Conservation (phyloP, 1,140 invertebrate genomes). For the Euglossa dilemma region DNA sequence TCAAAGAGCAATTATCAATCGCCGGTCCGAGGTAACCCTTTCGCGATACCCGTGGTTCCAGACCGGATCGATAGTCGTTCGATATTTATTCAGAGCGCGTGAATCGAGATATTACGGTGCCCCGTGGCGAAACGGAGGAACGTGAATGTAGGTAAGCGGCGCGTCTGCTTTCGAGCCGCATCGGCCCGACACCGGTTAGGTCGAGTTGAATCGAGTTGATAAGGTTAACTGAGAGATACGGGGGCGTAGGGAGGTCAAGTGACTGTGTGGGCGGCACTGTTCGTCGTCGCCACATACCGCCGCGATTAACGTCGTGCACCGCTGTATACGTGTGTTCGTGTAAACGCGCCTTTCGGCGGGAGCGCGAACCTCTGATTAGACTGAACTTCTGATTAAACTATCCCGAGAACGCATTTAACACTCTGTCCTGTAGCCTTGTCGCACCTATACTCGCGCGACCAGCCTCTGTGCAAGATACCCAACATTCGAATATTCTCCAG, state of each 20-base stretch:
- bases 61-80: background rate
- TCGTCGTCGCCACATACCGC: slow-evolving; percentile 75
- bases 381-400: slow-evolving; percentile 56
- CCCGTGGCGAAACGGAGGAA: slow-evolving; percentile 7
- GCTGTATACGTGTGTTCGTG: slow-evolving; percentile 33
- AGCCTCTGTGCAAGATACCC: background rate
- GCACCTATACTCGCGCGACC: background rate
- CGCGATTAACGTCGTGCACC: slow-evolving; percentile 69
- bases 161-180: slow-evolving; percentile 34
- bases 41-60: background rate
- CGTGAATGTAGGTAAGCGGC: slow-evolving; percentile 52
- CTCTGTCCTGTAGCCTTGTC: background rate
- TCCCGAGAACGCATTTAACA: slow-evolving; percentile 29
- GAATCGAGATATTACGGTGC: slow-evolving; percentile 11
- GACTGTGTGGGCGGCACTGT: slow-evolving; percentile 77
- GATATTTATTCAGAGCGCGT: slow-evolving; percentile 32
- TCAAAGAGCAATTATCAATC: background rate
- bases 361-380: slow-evolving; percentile 52
- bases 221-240: slow-evolving; percentile 81
- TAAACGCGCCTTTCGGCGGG: slow-evolving; percentile 41
- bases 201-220: slow-evolving; percentile 80
- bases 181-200: slow-evolving; percentile 71
- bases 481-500: background rate
- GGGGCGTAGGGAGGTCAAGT: slow-evolving; percentile 82
- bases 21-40: background rate